Evolutionary conservation across 2,797 vertebrate genomes (phyloP).

Genomic region (Tiaroga cobitis): DNA sequence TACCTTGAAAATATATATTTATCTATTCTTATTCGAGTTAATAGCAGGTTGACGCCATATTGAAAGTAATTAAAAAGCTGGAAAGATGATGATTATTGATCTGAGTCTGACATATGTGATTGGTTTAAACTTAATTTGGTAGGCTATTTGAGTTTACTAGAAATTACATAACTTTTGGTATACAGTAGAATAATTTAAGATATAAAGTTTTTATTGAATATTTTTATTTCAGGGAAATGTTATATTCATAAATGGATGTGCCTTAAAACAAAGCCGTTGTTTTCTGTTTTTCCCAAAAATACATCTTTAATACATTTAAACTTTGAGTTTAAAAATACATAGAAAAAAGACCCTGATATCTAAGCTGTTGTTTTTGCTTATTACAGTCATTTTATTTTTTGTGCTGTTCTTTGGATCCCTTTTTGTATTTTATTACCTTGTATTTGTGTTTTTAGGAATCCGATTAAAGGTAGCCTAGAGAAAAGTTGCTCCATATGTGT

Average conservation of each 20-base stretch:
- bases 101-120: background rate
- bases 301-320: background rate
- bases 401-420: background rate
- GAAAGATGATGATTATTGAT: background rate
- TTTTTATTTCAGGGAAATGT: background rate
- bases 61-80: background rate
- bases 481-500: background rate
- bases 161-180: background rate
- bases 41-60: background rate
- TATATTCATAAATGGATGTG: background rate
- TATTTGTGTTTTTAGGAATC: background rate
- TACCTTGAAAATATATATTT: background rate
- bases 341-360: background rate
- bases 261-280: background rate
- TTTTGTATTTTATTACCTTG: background rate
- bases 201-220: background rate
- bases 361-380: background rate
- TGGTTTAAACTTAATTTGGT: background rate
- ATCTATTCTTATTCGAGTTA: background rate
- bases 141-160: background rate
- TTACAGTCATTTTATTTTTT: too few species aligned
- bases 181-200: background rate
- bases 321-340: too few species aligned
- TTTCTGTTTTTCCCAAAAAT: background rate
- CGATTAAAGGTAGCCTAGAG: background rate